Evolutionary conservation across 2,888 invertebrate genomes (phyloP).

Genomic region (Rutpela maculata): DNA sequence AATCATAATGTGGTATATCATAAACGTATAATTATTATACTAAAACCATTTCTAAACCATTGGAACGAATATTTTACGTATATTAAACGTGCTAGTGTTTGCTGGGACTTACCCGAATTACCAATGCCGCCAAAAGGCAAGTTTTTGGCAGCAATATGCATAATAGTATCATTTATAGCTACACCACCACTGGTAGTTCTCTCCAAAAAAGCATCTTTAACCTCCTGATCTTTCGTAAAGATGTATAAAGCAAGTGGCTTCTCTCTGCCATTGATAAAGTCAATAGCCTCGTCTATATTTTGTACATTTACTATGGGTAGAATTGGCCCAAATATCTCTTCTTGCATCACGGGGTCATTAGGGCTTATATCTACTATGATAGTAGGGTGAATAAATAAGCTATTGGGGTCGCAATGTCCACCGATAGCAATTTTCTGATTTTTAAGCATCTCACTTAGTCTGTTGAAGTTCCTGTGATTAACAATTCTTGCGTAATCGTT

Average conservation of each 20-base stretch:
- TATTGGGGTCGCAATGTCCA: conserved; percentile 84
- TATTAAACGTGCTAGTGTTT: no score
- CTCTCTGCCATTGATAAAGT: conserved; percentile 91
- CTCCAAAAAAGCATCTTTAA: conserved; percentile 79
- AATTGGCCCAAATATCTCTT: conserved; percentile 98
- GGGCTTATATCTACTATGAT: conserved; percentile 85
- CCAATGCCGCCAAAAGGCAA: conserved; percentile 99
- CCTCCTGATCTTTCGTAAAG: conserved; percentile 81
- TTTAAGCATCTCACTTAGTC: conserved; percentile 78
- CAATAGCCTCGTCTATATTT: conserved; percentile 91
- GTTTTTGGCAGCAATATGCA: conserved; percentile 90
- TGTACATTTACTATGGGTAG: conserved; percentile 91
- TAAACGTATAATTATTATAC: no score
- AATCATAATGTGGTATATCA: no score
- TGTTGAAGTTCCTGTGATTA: conserved; percentile 81
- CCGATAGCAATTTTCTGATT: conserved; percentile 85
- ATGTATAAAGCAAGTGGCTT: conserved; percentile 94
- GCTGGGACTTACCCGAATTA: conserved; percentile 78
- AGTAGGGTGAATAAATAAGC: conserved; percentile 91
- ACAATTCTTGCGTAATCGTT: conserved; percentile 89
- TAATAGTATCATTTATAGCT: conserved; percentile 89
- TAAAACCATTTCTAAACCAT: no score
- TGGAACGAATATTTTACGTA: no score
- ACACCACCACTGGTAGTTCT: conserved; percentile 89
- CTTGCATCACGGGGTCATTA: conserved; percentile 87